A percentile compares a stretch with the other conserved stretches of the same genome.
phyloP scores from a whole-genome alignment of 2,888 invertebrate species.

The Meliscaeva auricollis region DNA sequence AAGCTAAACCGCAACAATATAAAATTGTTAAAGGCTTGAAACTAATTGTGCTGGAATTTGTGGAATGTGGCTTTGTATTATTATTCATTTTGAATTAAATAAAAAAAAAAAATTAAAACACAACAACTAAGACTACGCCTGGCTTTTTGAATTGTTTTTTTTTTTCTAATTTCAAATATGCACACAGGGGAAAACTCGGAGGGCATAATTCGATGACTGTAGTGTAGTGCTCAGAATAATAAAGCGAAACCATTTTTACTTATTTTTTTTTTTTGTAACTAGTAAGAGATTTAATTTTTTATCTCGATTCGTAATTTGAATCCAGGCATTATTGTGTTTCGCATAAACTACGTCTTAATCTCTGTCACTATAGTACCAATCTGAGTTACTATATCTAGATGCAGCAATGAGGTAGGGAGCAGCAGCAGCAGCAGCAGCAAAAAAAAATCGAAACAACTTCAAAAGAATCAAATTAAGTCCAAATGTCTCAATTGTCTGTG shows the following conservation, averaged over 20 bases:
- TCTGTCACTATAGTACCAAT: background rate
- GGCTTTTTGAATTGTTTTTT: slow-evolving; percentile 8
- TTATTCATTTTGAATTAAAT: slow-evolving; percentile 37
- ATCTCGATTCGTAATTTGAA: slow-evolving; percentile 42
- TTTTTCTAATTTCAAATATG: slow-evolving; percentile 39
- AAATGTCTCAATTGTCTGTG: slow-evolving; percentile 49
- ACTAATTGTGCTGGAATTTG: slow-evolving; percentile 66
- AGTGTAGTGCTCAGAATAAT: slow-evolving; percentile 25
- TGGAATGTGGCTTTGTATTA: slow-evolving; percentile 59
- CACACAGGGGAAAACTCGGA: background rate
- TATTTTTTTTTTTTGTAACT: no score
- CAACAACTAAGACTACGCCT: slow-evolving; percentile 48
- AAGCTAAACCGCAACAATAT: slow-evolving; percentile 17
- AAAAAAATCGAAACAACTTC: background rate
- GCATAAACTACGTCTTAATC: slow-evolving; percentile 34
- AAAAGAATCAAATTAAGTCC: slow-evolving; percentile 38
- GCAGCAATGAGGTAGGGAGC: background rate
- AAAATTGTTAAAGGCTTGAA: slow-evolving; percentile 40
- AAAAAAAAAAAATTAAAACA: slow-evolving; percentile 3
- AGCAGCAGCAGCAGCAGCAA: no score
- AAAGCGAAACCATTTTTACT: slow-evolving; percentile 11
- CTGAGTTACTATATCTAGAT: background rate
- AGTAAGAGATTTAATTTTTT: background rate
- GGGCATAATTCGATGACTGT: slow-evolving; percentile 18
- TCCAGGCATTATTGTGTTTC: slow-evolving; percentile 24